Evolutionary conservation across 2,113 vertebrate genomes (phyloP).

Genomic region (Struthidea cinerea): DNA sequence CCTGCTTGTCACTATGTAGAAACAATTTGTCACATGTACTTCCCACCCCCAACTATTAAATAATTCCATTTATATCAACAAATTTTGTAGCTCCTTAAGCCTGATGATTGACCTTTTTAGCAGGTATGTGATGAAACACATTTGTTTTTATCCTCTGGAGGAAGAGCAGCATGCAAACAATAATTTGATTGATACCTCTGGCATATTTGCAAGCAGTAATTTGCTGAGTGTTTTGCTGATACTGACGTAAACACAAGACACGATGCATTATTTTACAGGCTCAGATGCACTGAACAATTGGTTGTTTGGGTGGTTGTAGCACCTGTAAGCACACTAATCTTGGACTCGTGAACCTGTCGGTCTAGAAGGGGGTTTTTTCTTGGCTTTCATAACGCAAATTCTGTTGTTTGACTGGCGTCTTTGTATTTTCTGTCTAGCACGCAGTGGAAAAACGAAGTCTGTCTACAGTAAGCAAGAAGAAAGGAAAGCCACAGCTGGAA

Average conservation of each 20-base stretch:
- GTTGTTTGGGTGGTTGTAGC: not conserved
- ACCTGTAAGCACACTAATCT: not conserved
- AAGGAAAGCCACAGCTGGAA: slow-evolving; percentile 75
- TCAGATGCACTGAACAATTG: not conserved
- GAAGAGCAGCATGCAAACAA: not conserved
- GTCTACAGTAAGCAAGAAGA: slow-evolving; percentile 74
- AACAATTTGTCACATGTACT: not conserved
- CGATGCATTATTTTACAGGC: not conserved
- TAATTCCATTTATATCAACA: not conserved
- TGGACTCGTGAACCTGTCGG: rapidly evolving
- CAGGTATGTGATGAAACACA: not conserved
- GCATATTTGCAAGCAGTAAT: not conserved
- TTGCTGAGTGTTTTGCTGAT: not conserved
- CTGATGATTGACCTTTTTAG: not conserved
- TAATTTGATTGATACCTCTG: not conserved
- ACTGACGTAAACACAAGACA: not conserved
- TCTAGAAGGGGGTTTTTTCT: not conserved
- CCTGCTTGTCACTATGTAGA: not conserved
- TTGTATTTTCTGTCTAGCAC: slow-evolving; percentile 63
- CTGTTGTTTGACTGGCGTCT: not conserved
- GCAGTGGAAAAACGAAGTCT: slow-evolving; percentile 71
- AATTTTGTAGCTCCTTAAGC: not conserved
- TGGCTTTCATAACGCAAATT: not conserved
- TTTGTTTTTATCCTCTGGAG: not conserved
- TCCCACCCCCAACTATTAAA: not conserved